A percentile compares a stretch with the other conserved stretches of the same genome.
phyloP scores from a whole-genome alignment of 2,113 vertebrate species.

The Todiramphus chloris region DNA sequence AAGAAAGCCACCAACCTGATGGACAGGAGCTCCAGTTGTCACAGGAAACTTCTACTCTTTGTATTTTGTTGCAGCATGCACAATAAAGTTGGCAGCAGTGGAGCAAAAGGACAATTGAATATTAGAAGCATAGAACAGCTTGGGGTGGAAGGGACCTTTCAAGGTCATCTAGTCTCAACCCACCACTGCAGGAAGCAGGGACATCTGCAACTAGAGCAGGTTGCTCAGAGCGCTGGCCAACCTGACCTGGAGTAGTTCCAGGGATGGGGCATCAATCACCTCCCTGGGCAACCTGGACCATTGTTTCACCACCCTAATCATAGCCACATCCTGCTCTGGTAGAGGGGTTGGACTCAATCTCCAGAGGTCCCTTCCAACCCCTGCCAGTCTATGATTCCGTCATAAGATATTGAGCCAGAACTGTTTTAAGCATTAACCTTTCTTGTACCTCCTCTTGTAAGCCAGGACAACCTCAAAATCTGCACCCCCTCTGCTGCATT shows the following conservation, averaged over 20 bases:
- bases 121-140: not conserved
- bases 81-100: not conserved
- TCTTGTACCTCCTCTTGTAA: not conserved
- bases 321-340: not conserved
- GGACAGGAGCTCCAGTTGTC: not conserved
- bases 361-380: no score
- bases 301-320: not conserved
- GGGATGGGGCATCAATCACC: no score
- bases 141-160: not conserved
- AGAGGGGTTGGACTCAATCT: no score
- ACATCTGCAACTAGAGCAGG: not conserved
- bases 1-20: not conserved
- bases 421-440: not conserved
- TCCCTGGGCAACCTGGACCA: not conserved
- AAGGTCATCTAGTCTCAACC: not conserved
- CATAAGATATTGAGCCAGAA: not conserved
- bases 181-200: not conserved
- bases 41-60: not conserved
- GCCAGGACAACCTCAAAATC: not conserved
- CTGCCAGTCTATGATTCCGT: no score
- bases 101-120: not conserved
- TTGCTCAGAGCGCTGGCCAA: not conserved
- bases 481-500: not conserved
- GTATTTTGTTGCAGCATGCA: accelerated
- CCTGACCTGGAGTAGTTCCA: not conserved